These are phyloP conservation scores for Kryptolebias marmoratus DNA, from an alignment of 2,113 vertebrate species.

Conservation along the genomic window DNA sequence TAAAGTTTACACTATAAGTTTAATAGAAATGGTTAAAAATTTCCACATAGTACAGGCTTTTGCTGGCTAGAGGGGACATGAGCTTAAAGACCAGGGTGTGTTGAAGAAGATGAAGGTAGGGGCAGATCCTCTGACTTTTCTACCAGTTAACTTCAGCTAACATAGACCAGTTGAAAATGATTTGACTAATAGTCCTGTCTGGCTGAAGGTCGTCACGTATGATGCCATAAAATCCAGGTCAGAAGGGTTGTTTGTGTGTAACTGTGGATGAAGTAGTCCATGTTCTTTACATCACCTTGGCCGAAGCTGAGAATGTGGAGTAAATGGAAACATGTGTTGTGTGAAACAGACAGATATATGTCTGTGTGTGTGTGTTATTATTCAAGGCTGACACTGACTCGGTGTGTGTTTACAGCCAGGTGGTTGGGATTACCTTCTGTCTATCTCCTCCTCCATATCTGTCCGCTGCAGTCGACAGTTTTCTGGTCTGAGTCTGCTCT, in stretches of 20 bases:
- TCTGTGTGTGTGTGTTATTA: not conserved
- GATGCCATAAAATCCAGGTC: conserved; percentile 22
- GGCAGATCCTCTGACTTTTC: conserved; percentile 24
- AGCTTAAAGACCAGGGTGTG: not conserved
- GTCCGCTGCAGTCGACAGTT: conserved; percentile 12
- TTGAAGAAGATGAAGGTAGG: conserved; percentile 13
- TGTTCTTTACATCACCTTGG: conserved; percentile 35
- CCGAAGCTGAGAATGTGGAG: conserved; percentile 53
- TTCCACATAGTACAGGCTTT: conserved; percentile 19
- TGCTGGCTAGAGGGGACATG: conserved; percentile 32
- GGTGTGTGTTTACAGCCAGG: conserved; percentile 30
- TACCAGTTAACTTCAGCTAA: not conserved
- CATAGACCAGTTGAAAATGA: conserved; percentile 3
- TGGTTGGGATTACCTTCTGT: conserved; percentile 43
- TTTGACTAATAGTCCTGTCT: conserved; percentile 35
- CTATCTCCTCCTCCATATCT: not conserved
- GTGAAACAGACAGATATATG: not conserved
- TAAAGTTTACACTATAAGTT: not conserved
- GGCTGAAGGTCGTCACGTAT: conserved; percentile 16
- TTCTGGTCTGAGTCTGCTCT: not conserved
- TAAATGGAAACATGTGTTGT: conserved; percentile 45
- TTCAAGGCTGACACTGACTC: not conserved
- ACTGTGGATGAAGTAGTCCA: conserved; percentile 17
- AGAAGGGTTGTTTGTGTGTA: conserved; percentile 8
- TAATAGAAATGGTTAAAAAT: conserved; percentile 34